Evolutionary conservation across 2,797 vertebrate species (phyloP).

Genomic region (Gallirallus australis): DNA sequence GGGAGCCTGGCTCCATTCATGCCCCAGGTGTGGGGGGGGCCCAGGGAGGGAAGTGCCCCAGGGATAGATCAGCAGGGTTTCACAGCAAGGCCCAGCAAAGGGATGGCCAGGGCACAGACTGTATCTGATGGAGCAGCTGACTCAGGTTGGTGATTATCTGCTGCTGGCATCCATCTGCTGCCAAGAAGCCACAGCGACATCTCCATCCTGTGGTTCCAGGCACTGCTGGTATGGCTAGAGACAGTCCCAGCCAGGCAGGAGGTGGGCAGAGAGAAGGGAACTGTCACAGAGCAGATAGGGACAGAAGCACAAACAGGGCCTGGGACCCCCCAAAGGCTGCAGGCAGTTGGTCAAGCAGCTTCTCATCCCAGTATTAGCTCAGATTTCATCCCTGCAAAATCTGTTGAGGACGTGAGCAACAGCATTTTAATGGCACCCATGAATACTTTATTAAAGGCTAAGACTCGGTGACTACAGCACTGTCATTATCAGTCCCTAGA

Average conservation of each 20-base stretch:
- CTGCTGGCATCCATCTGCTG: constrained; percentile 22
- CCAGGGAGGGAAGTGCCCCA: background rate
- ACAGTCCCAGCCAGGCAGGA: background rate
- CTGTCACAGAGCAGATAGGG: background rate
- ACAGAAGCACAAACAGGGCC: background rate
- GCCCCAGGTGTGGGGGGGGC: background rate
- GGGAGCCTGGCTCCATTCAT: background rate
- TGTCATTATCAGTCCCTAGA: constrained; percentile 17
- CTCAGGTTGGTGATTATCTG: constrained; percentile 13
- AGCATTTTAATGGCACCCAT: constrained; percentile 16
- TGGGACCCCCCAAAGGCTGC: background rate
- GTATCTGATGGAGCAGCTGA: background rate
- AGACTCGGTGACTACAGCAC: constrained; percentile 24
- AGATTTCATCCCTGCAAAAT: background rate
- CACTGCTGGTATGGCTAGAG: background rate
- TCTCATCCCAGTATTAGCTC: background rate
- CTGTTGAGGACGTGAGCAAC: background rate
- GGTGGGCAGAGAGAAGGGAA: background rate
- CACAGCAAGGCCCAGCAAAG: background rate
- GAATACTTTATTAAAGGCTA: constrained; percentile 46
- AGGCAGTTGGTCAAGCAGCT: background rate
- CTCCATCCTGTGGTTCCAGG: background rate
- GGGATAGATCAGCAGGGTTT: background rate
- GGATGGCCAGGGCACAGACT: background rate
- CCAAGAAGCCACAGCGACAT: background rate